Percentiles rank a stretch among this genome's conserved stretches.
Conservation (phyloP, 1,140 invertebrate species). For the Agraylea sexmaculata region DNA sequence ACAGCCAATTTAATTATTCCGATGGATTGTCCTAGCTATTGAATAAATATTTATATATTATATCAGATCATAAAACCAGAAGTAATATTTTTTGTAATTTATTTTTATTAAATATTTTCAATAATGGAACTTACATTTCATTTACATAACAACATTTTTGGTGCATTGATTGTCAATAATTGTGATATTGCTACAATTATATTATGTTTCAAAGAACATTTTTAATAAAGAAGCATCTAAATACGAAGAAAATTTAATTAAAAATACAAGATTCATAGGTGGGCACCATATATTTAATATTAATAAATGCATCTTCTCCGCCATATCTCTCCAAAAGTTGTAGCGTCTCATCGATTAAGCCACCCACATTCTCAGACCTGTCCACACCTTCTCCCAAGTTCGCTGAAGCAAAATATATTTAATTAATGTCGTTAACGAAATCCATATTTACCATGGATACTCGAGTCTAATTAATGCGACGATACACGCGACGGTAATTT, state of each 20-base stretch:
- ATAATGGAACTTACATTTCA: not conserved
- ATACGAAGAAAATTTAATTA: constrained; percentile 38
- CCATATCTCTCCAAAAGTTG: constrained; percentile 81
- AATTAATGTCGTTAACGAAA: not conserved
- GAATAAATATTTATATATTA: not conserved
- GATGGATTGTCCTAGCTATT: not conserved
- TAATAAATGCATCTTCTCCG: constrained; percentile 88
- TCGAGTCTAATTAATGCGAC: constrained; percentile 4
- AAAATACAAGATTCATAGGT: constrained; percentile 90
- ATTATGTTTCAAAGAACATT: not conserved
- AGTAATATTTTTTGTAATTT: not conserved
- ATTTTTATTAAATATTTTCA: not conserved
- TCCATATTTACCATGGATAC: not conserved
- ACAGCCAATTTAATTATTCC: not conserved
- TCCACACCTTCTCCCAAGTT: constrained; percentile 67
- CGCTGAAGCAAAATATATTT: constrained; percentile 32
- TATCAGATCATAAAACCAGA: not conserved
- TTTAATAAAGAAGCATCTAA: not conserved
- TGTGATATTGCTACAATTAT: not conserved
- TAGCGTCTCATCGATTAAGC: constrained; percentile 84
- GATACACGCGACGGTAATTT: constrained; percentile 1
- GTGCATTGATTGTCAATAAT: not conserved
- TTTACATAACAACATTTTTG: not conserved
- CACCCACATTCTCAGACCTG: constrained; percentile 72
- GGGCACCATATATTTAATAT: constrained; percentile 94